Conservation (phyloP, 1,140 invertebrate genomes). For the Cephus cinctus region DNA sequence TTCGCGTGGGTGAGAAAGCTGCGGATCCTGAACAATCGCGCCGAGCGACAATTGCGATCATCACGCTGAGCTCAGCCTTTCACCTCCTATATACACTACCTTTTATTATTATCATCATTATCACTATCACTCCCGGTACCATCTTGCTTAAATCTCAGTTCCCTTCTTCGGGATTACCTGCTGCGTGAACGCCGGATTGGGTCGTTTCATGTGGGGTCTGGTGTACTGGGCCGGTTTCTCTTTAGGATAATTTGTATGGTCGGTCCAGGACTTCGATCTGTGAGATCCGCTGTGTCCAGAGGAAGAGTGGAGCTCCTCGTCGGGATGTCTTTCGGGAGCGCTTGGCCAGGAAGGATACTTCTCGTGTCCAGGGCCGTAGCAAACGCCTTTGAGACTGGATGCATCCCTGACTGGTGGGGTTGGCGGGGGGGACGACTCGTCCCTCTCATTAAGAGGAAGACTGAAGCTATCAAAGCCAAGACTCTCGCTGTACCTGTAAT, state of each 20-base stretch:
- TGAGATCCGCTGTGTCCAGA: conserved; percentile 57
- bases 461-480: conserved; percentile 53
- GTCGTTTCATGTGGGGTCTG: conserved; percentile 68
- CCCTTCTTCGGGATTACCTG: conserved; percentile 53
- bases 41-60: conserved; percentile 32
- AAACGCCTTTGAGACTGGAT: conserved; percentile 67
- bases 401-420: conserved; percentile 68
- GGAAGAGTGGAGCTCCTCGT: conserved; percentile 55
- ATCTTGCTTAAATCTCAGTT: conserved; percentile 21
- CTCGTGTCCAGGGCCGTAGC: conserved; percentile 74
- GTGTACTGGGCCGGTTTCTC: conserved; percentile 66
- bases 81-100: too few relatives aligned
- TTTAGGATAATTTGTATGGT: conserved; percentile 73
- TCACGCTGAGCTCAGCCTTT: too few relatives aligned
- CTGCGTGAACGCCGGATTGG: conserved; percentile 66
- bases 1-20: conserved; percentile 21
- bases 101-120: too few relatives aligned
- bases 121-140: conserved; percentile 19
- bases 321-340: conserved; percentile 43
- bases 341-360: conserved; percentile 79
- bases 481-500: conserved; percentile 49
- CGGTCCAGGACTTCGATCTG: conserved; percentile 73
- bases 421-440: conserved; percentile 56
- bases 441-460: conserved; percentile 49
- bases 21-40: conserved; percentile 23